Evolutionary conservation across 2,888 invertebrate species (phyloP), one percentile per base, ranked within the genome.

Genomic region (Epiblema foenella): DNA sequence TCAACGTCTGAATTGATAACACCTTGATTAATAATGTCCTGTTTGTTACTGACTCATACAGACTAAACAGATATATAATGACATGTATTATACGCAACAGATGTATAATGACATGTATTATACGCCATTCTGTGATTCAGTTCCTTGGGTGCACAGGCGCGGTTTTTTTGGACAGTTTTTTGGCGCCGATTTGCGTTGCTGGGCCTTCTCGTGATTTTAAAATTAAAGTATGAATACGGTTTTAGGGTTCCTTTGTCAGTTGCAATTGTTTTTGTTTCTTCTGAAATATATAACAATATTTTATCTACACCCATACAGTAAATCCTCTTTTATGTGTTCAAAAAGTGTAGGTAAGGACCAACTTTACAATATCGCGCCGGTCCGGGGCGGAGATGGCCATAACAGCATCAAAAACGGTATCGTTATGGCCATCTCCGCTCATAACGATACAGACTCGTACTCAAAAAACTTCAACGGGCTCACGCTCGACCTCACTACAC

Each of bases 151-250:
- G 70, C 65, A 58, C 64, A 17, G 59, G 64, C 67, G 74, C 65
- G 72, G 74, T 77, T 78, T 76, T 81, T 80, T 79, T 64, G 5
- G 52, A 78, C 75, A 77, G 78, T 77, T 79, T 79, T 81, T 81
- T 76, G 80, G 81, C 79, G 77, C 75, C 77, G 70, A 70, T 64
- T 29, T 73, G 71, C 63, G 75, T 78, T 75, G 79, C 74, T 73
- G 80, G 62, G 67, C 68, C 62, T 78, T 78, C 79, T 81, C 79
- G 73, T 68, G 75, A 78, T 77, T 75, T 73, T 63, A 73, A 75
- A 74, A 73, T 73, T 73, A 70, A 66, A 65, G 51, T 68, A 59
- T 67, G 68, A 74, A 69, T 72, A 58, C 70, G 52, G 74, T 42
- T 73, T 70, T 70, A 65, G 70, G 54, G 70, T 49, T 60, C 52